Base-by-base conservation (phyloP, 2,888 invertebrate genomes). In the Caenorhabditis panamensis region DNA sequence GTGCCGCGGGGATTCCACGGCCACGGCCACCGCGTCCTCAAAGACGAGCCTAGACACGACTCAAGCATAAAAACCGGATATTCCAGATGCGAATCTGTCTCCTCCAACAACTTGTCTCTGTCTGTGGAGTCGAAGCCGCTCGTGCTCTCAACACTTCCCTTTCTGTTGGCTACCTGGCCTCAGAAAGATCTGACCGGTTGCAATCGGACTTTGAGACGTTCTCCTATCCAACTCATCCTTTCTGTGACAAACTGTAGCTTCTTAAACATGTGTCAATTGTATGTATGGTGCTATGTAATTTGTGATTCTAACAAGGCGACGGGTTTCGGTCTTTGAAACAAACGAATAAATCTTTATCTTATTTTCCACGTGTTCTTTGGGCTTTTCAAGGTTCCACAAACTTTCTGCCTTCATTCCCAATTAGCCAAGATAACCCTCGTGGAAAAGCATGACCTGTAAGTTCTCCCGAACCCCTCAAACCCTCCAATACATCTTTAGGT, bases 151-250 rank as follows among this genome's bases (percentile, higher is more conserved):
- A 84, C 62, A 84, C 82, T n/a, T 68, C 82, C 18, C 58, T 83
- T 28, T 82, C 82, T 9, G 71, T 83, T 36, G 86, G 86, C 11
- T 86, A 86, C 58, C 49, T 86, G 67, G 49, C 66, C 9, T 71
- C 77, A 16, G 86, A 86, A 66, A 64, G 86, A 58, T 73, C 79
- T n/a, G 80, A 83, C 44, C 78, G 82, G 11, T 81, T 86, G 18
- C 78, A 82, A n/a, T 61, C 79, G 13, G 86, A 86, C 76, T 86
- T 86, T 31, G 73, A 84, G 28, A 79, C 75, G 22, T 86, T 86
- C 59, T 41, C 64, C 1, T 82, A 79, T 68, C 84, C 86, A n/a
- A 44, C 49, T 54, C 84, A 86, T 73, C 79, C 79, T 11, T 64
- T 75, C 16, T 79, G 79, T 54, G 75, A 73, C 24, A 56, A 73